Percentiles rank a stretch among this genome's conserved stretches.
Evolutionary conservation across 1,140 invertebrate genomes (phyloP).

Genomic region (Lysiphlebus fabarum): DNA sequence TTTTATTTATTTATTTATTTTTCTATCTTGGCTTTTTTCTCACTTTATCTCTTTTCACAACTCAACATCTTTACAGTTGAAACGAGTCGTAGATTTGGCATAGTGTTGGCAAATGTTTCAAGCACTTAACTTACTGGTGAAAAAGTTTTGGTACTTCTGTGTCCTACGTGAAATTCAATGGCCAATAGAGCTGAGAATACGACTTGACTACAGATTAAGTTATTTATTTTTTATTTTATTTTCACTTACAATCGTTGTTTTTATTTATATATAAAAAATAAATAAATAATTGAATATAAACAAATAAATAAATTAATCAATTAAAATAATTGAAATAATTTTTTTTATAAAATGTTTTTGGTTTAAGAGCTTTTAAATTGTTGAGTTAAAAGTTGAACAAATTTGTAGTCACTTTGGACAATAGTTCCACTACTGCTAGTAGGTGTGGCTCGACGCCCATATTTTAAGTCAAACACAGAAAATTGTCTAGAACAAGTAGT

Average conservation of each 20-base stretch:
- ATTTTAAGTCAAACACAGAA: slow-evolving; percentile 52
- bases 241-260: too few relatives aligned
- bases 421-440: slow-evolving; percentile 37
- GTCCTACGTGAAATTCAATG: too few relatives aligned
- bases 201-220: too few relatives aligned
- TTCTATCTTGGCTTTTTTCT: neutral
- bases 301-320: too few relatives aligned
- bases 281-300: too few relatives aligned
- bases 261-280: too few relatives aligned
- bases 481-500: slow-evolving; percentile 39
- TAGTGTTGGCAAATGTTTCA: slow-evolving; percentile 35
- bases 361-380: too few relatives aligned
- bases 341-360: too few relatives aligned
- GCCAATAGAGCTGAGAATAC: too few relatives aligned
- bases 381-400: too few relatives aligned
- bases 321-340: too few relatives aligned
- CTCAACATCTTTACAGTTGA: neutral
- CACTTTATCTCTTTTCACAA: neutral
- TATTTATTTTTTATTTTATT: too few relatives aligned
- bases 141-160: slow-evolving; percentile 27
- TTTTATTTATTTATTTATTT: neutral
- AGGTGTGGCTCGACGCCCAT: slow-evolving; percentile 47
- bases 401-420: slow-evolving; percentile 18
- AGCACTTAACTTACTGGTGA: slow-evolving; percentile 31
- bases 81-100: slow-evolving; percentile 13